Base-by-base conservation (phyloP, 2,888 invertebrate species). In the Pristionchus exspectatus region DNA sequence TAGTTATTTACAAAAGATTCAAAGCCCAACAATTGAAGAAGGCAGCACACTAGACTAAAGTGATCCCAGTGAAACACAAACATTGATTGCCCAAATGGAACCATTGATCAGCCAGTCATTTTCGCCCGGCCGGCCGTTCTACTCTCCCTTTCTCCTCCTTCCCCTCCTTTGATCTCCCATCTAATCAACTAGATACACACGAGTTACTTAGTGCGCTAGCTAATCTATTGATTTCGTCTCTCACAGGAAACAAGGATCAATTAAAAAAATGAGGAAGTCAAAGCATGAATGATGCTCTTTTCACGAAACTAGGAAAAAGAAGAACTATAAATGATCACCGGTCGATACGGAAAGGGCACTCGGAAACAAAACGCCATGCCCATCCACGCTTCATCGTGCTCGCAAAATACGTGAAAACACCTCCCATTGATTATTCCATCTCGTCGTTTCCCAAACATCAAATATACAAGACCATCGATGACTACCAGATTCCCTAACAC, bases 401-500 rank as follows among this genome's bases (percentile, higher is more conserved):
- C 59, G 7, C 24, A 24, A 7, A 59, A 24, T 0, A 0, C 16
- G 59, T 14, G 1, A 50, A 1, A 50, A 50, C 12, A 50, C 10
- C 44, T 50, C 9, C 44, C 4, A 50, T 4, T 18, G 12, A 12
- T 56, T 14, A 2, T 56, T 66, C 69, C 27, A 69, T 69, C n/a
- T 69, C 59, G 4, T 3, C 2, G 9, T 1, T 12, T 59, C 1
- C 5, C 59, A 18, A 59, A 9, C 21, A 59, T 21, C 72, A 30
- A 44, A 87, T 33, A 44, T 3, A n/a, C 72, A 24, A 83, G 56
- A 56, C 21, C 84, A 59, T 0, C 7, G 14, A 72, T 5, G 18
- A 90, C 89, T 87, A 92, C 92, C 91, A 93, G 90, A 86, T 93
- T 93, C 90, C 93, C 93, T 59, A 92, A 89, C 27, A 92, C 92